A percentile compares a stretch with the other conserved stretches of the same genome.
These are phyloP conservation scores for Pemphigus obesinymphae DNA, from an alignment of 1,140 invertebrate genomes.

Conservation along the genomic window DNA sequence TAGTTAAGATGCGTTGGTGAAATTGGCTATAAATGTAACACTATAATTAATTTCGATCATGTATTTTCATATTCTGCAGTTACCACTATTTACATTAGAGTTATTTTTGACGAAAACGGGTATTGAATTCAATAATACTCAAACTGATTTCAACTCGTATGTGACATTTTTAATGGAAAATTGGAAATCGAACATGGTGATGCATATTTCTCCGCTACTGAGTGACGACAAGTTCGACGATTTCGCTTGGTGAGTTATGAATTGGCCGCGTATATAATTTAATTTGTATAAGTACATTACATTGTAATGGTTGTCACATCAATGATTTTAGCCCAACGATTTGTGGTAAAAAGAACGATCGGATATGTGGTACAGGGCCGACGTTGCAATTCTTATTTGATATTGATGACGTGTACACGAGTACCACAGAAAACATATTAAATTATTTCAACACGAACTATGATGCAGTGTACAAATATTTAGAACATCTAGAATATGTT, in stretches of 20 bases:
- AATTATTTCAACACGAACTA: neutral
- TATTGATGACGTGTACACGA: neutral
- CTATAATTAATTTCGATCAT: neutral
- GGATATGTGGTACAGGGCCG: neutral
- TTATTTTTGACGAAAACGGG: neutral
- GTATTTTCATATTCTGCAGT: neutral
- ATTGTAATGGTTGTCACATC: neutral
- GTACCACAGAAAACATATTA: neutral
- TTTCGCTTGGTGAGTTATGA: neutral
- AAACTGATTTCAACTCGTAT: neutral
- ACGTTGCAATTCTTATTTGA: neutral
- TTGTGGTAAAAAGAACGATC: neutral
- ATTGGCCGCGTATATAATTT: neutral
- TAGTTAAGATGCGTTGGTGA: too few relatives aligned
- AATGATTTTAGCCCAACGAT: neutral
- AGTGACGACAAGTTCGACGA: neutral
- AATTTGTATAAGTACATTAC: too few relatives aligned
- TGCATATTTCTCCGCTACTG: neutral
- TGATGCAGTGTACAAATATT: neutral
- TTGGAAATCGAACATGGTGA: neutral
- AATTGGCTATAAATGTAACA: too few relatives aligned
- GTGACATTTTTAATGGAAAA: constrained; percentile 1
- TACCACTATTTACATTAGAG: neutral
- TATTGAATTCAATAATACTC: neutral
- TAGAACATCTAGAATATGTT: neutral